A percentile compares a stretch with the other conserved stretches of the same genome.
Conservation (phyloP, 2,113 vertebrate species). For the Procavia capensis region DNA sequence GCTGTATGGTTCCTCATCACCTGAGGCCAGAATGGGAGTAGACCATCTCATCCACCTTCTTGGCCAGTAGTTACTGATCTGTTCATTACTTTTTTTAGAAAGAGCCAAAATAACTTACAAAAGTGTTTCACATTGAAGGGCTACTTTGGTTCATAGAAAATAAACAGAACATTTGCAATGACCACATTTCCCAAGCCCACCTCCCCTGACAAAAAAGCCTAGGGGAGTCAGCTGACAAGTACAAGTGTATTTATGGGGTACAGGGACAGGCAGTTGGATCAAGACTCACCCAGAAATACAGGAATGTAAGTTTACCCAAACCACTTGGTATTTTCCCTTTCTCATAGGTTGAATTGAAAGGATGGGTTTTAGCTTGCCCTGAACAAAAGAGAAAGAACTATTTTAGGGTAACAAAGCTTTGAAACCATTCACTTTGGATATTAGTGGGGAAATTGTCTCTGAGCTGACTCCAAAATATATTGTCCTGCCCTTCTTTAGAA, state of each 20-base stretch:
- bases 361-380: slow-evolving; percentile 36
- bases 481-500: neutral
- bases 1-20: neutral
- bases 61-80: slow-evolving; percentile 17
- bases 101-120: slow-evolving; percentile 46
- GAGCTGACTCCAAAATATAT: neutral
- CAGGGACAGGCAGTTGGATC: slow-evolving; percentile 17
- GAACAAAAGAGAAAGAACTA: slow-evolving; percentile 48
- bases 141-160: neutral
- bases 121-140: neutral
- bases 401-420: neutral
- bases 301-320: neutral
- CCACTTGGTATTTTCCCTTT: slow-evolving; percentile 35
- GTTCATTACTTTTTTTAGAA: slow-evolving; percentile 30
- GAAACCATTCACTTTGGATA: neutral
- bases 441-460: neutral
- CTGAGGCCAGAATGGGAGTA: slow-evolving; percentile 51
- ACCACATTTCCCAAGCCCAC: slow-evolving; percentile 33
- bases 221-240: neutral
- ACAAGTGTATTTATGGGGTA: slow-evolving; percentile 19
- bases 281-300: slow-evolving; percentile 62
- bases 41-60: slow-evolving; percentile 7
- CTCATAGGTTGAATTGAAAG: slow-evolving; percentile 48
- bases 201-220: neutral
- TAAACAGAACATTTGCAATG: slow-evolving; percentile 29